Percentiles rank a stretch among this genome's conserved stretches.
Conservation (phyloP, 1,140 invertebrate species). For the Halictus rubicundus region DNA sequence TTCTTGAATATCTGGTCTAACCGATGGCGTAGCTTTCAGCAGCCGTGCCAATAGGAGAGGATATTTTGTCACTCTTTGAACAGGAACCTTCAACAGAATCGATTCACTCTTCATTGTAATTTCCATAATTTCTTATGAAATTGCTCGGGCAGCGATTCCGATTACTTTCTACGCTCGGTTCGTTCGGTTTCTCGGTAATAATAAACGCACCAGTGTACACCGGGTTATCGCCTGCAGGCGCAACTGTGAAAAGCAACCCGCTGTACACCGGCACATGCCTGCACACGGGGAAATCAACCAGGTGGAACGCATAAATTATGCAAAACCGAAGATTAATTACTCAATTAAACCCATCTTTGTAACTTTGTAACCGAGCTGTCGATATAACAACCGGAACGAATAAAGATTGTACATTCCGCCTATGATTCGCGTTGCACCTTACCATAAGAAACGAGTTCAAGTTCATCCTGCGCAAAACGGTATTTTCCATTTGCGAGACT, state of each 20-base stretch:
- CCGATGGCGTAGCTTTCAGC: conserved; percentile 92
- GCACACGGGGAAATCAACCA: no score
- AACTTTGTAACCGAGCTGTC: no score
- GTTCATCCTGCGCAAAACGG: conserved; percentile 95
- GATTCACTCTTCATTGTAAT: neutral
- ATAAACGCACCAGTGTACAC: no score
- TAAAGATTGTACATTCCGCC: neutral
- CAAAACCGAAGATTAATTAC: no score
- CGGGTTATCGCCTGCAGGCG: no score
- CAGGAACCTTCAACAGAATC: conserved; percentile 85
- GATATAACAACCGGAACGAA: neutral
- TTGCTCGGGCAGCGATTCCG: no score
- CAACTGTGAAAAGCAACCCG: no score
- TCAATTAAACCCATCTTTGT: no score
- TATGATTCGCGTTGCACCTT: conserved; percentile 32
- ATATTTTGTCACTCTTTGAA: conserved; percentile 95
- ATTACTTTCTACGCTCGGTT: no score
- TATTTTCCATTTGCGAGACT: conserved; percentile 98
- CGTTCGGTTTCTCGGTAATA: no score
- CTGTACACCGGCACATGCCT: no score
- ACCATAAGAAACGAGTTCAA: conserved; percentile 98
- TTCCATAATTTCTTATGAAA: neutral
- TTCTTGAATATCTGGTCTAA: conserved; percentile 83
- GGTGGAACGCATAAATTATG: no score
- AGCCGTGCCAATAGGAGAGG: conserved; percentile 94